phyloP scores from a whole-genome alignment of 2,113 vertebrate species.

The Ictidomys tridecemlineatus region DNA sequence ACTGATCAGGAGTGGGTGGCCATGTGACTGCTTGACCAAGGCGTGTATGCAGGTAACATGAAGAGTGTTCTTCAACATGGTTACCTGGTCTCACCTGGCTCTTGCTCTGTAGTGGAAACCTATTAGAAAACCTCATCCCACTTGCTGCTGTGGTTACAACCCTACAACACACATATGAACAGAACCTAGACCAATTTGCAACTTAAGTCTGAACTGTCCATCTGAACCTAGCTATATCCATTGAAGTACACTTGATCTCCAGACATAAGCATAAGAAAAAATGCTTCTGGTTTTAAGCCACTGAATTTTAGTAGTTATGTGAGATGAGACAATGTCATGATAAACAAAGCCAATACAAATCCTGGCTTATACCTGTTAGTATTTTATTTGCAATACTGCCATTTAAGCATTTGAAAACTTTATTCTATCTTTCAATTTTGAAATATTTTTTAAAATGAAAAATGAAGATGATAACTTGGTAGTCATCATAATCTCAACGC shows the following conservation, averaged over 20 bases:
- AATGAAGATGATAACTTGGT: not conserved
- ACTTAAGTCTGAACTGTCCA: not conserved
- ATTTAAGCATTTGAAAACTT: not conserved
- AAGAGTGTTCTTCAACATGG: not conserved
- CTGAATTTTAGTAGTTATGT: not conserved
- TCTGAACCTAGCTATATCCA: no score
- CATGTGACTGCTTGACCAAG: not conserved
- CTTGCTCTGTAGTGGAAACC: not conserved
- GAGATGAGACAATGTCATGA: not conserved
- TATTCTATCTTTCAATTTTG: not conserved
- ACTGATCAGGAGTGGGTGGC: not conserved
- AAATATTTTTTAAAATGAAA: not conserved
- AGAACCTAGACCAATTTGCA: not conserved
- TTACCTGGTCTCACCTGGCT: not conserved
- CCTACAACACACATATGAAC: not conserved
- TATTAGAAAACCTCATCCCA: not conserved
- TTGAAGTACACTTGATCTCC: not conserved
- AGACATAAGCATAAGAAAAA: not conserved
- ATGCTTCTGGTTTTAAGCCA: not conserved
- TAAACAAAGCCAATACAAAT: not conserved
- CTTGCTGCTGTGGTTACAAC: not conserved
- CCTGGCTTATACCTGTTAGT: not conserved
- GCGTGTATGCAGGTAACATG: not conserved
- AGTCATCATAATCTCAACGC: not conserved
- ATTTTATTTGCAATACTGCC: not conserved